Evolutionary conservation across 2,888 invertebrate genomes (phyloP), one percentile per base, ranked within the genome.

Genomic region (Erebia epiphron): DNA sequence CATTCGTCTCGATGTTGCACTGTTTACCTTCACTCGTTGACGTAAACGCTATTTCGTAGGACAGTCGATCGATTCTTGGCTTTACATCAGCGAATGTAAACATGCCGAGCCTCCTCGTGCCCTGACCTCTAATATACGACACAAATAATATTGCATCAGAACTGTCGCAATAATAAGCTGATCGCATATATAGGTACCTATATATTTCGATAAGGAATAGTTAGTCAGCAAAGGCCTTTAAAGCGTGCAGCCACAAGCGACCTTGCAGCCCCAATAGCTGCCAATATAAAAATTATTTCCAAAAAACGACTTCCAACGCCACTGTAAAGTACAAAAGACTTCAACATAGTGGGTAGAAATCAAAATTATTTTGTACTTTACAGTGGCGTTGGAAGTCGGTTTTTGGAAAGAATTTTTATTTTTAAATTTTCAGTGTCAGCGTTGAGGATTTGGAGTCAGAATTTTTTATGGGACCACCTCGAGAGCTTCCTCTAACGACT

Each of bases 91-190:
- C 70, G 64, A 61, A 21, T 73, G 71, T 67, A 69, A 71, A 67
- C 67, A 68, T 41, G 72, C 57, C 74, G 68, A 74, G 74, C 74
- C 74, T 74, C 68, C 72, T 56, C 60, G 49, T 52, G 63, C 60
- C 72, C 63, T 67, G 68, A 70, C 74, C 72, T 72, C 70, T 67
- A 62, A 61, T 21, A 43, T 35, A 57, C 63, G 56, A 26, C 41
- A 62, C 35, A 63, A 54, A 72, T 61, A 56, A 69, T 18, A 60
- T 74, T 74, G 70, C 72, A 70, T 74, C 74, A 74, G 68, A 65
- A 43, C 54, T 72, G 66, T 68, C 50, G 66, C 71, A 49, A 58
- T 68, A 65, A 50, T 68, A 67, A 50, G 63, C 14, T 57, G 11
- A 11, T 35, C 35, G 26, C n/a, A n/a, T 46, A 56, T 41, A 18